A percentile compares a stretch with the other conserved stretches of the same genome.
Conservation (phyloP, 2,888 invertebrate species). For the Pegoplata infirma region DNA sequence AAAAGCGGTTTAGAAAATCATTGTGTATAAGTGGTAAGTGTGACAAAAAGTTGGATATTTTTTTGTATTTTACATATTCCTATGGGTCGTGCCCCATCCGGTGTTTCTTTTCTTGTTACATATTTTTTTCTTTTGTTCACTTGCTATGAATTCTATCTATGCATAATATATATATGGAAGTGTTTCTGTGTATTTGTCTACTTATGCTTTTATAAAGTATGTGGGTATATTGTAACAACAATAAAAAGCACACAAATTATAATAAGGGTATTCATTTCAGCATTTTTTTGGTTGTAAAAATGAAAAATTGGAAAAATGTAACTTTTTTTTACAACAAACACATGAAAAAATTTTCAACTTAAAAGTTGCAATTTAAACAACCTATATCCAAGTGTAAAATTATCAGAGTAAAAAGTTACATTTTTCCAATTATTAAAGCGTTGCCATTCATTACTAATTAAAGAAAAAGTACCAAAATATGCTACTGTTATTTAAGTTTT, state of each 20-base stretch:
- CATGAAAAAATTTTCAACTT: no score
- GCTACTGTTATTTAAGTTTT: no score
- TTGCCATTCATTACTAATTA: no score
- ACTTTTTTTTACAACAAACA: no score
- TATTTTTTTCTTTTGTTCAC: conserved; percentile 41
- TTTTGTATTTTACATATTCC: conserved; percentile 30
- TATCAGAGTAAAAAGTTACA: no score
- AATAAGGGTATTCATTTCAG: no score
- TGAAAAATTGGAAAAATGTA: no score
- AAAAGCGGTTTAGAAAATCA: conserved; percentile 53
- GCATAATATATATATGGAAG: neutral
- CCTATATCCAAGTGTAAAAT: no score
- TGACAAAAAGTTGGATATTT: neutral
- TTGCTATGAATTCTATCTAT: conserved; percentile 13
- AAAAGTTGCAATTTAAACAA: no score
- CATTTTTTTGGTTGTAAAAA: no score
- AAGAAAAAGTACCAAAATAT: no score
- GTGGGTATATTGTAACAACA: neutral
- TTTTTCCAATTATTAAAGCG: no score
- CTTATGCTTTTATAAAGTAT: conserved; percentile 1
- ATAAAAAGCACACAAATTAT: neutral
- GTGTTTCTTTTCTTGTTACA: conserved; percentile 36
- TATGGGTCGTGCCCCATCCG: conserved; percentile 60
- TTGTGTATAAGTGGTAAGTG: conserved; percentile 55
- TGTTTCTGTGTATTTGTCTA: neutral